A percentile compares a stretch with the other conserved stretches of the same genome.
Conservation (phyloP, 1,140 invertebrate species). For the Littorina saxatilis region DNA sequence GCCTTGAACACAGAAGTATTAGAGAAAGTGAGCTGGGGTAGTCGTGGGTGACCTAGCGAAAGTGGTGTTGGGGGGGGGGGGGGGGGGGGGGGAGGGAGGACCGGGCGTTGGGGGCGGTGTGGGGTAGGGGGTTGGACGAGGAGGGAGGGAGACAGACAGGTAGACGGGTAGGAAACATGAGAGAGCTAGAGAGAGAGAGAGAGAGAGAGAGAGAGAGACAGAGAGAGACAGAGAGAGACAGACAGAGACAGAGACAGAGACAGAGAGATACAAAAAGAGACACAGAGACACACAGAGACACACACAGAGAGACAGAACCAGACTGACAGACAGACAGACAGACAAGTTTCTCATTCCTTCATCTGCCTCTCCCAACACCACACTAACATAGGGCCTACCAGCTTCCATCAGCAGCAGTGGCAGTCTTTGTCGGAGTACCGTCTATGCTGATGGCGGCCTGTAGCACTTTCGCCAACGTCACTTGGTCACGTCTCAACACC, state of each 20-base stretch:
- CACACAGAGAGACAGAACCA: background rate
- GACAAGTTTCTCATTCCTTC: too few relatives aligned
- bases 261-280: background rate
- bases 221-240: background rate
- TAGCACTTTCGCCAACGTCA: constrained; percentile 7
- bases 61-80: background rate
- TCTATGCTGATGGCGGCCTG: constrained; percentile 12
- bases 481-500: constrained; percentile 2
- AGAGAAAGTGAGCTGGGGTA: background rate
- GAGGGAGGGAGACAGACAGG: background rate
- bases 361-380: too few relatives aligned
- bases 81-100: background rate
- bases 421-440: background rate
- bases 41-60: background rate
- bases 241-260: background rate
- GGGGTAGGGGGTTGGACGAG: background rate
- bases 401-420: background rate
- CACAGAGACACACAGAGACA: background rate
- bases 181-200: background rate
- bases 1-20: background rate
- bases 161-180: background rate
- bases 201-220: background rate
- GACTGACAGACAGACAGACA: constrained; percentile 6
- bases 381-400: too few relatives aligned
- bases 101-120: background rate